These are phyloP conservation scores for Lagodon rhomboides DNA, from an alignment of 2,797 vertebrate genomes.

Conservation along the genomic window DNA sequence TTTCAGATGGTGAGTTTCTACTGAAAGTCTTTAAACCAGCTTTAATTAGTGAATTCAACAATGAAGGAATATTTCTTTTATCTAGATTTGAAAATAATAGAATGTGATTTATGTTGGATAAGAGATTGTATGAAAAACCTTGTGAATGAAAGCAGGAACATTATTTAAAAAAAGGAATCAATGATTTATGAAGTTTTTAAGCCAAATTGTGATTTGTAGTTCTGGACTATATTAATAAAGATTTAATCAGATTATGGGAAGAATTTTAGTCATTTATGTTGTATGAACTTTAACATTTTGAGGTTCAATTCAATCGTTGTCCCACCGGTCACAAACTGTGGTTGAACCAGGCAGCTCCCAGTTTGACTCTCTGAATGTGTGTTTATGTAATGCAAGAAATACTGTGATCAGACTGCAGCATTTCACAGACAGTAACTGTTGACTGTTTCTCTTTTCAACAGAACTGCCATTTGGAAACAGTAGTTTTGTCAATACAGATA, in stretches of 20 bases:
- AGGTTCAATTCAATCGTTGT: neutral
- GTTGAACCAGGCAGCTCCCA: neutral
- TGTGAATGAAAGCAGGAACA: too few relatives aligned
- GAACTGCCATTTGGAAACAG: accelerated
- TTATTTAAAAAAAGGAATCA: too few relatives aligned
- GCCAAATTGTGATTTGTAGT: too few relatives aligned
- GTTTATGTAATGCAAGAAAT: neutral
- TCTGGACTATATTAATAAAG: too few relatives aligned
- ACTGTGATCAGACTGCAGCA: neutral
- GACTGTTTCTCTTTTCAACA: neutral
- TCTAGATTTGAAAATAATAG: too few relatives aligned
- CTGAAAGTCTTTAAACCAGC: neutral
- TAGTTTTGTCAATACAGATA: accelerated
- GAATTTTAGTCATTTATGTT: too few relatives aligned
- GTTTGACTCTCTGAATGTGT: neutral
- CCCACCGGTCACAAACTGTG: neutral
- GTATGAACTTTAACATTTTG: too few relatives aligned
- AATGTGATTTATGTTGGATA: too few relatives aligned
- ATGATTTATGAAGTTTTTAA: too few relatives aligned
- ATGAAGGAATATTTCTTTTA: too few relatives aligned
- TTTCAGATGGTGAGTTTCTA: slow-evolving; percentile 23
- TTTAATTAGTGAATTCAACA: neutral
- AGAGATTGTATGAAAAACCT: too few relatives aligned
- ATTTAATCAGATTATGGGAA: too few relatives aligned
- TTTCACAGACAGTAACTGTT: neutral